These are phyloP conservation scores for Leptonema lineaticorne DNA, from an alignment of 1,140 invertebrate species.

Conservation along the genomic window DNA sequence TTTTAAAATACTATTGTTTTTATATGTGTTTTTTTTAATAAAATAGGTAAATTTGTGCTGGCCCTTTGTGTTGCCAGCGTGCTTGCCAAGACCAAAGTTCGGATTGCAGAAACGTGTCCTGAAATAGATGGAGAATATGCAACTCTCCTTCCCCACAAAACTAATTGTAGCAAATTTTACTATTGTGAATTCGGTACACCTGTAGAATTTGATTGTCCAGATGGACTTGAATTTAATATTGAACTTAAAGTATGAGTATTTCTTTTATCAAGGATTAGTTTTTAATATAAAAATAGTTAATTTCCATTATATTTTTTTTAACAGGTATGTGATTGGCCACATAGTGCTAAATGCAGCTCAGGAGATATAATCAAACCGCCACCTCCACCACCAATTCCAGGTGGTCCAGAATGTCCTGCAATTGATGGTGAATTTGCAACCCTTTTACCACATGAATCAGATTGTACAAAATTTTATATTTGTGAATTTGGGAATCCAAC, in stretches of 20 bases:
- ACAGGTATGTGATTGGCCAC: not conserved
- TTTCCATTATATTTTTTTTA: too few relatives aligned
- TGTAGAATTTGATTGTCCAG: constrained; percentile 48
- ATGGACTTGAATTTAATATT: constrained; percentile 49
- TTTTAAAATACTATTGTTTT: not conserved
- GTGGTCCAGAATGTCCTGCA: constrained; percentile 18
- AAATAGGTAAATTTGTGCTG: not conserved
- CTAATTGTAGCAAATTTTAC: constrained; percentile 53
- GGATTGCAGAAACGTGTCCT: not conserved
- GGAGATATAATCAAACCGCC: not conserved
- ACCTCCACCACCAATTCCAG: not conserved
- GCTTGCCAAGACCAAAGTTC: not conserved
- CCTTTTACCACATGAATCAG: constrained; percentile 47
- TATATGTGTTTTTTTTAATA: not conserved
- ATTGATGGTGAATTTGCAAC: constrained; percentile 22
- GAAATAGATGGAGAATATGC: not conserved
- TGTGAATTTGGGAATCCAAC: constrained; percentile 48
- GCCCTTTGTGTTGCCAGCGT: not conserved
- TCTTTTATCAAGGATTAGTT: too few relatives aligned
- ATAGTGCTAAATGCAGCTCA: not conserved
- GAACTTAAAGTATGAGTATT: not conserved
- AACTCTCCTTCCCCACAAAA: constrained; percentile 45
- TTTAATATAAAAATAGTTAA: too few relatives aligned
- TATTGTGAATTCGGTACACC: constrained; percentile 48
- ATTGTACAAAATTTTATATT: constrained; percentile 53